Conservation (phyloP, 2,113 vertebrate species). For the Heterotis niloticus region DNA sequence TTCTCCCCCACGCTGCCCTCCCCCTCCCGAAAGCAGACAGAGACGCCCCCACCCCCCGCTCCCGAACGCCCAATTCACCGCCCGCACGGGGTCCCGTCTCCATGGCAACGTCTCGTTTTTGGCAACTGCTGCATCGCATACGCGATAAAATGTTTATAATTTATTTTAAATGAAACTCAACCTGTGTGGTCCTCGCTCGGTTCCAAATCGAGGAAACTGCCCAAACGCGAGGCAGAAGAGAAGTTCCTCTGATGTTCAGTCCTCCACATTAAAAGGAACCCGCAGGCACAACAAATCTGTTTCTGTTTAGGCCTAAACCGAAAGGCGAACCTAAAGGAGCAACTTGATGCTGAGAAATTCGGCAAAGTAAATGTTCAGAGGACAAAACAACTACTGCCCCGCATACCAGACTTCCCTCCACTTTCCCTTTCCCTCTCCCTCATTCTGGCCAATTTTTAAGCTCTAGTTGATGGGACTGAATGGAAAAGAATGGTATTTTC, state of each 20-base stretch:
- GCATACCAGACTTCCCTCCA: background rate
- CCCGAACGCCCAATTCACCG: conserved; percentile 46
- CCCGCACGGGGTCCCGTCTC: conserved; percentile 47
- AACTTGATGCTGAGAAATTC: conserved; percentile 29
- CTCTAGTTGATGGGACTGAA: conserved; percentile 57
- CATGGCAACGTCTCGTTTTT: conserved; percentile 39
- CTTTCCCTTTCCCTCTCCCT: background rate
- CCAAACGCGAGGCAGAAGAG: conserved; percentile 20
- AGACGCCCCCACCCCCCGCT: conserved; percentile 40
- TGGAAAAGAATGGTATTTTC: conserved; percentile 72
- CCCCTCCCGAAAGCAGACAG: conserved; percentile 56
- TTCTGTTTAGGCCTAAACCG: conserved; percentile 36
- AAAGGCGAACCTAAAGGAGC: conserved; percentile 34
- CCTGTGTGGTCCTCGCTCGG: conserved; percentile 56
- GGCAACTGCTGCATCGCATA: conserved; percentile 39
- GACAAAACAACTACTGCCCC: conserved; percentile 21
- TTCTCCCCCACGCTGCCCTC: conserved; percentile 50
- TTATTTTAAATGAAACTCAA: conserved; percentile 39
- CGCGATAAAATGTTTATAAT: conserved; percentile 53
- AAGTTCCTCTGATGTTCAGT: conserved; percentile 54
- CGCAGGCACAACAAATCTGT: conserved; percentile 48
- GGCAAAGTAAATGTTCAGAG: conserved; percentile 34
- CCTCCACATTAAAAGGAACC: conserved; percentile 34
- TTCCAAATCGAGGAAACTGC: conserved; percentile 34
- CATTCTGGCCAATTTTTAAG: conserved; percentile 53